These are phyloP conservation scores for Sympetrum striolatum DNA, from an alignment of 2,888 invertebrate genomes.

Conservation along the genomic window DNA sequence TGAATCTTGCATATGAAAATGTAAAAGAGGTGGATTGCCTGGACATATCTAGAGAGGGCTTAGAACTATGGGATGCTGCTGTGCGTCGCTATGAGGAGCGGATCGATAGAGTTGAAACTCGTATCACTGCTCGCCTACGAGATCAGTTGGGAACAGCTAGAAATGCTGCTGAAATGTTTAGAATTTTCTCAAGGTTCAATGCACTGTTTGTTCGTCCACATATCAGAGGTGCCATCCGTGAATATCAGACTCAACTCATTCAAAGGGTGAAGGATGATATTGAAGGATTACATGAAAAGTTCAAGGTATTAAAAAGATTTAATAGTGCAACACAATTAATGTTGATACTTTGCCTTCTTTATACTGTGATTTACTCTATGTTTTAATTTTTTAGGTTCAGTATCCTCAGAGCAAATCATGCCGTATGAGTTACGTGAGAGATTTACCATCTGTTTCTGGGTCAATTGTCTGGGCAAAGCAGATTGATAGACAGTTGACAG, in stretches of 20 bases:
- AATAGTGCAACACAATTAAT: background rate
- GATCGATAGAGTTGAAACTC: slow-evolving; percentile 96
- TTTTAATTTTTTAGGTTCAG: slow-evolving; percentile 71
- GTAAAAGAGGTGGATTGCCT: slow-evolving; percentile 98
- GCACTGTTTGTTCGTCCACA: slow-evolving; percentile 98
- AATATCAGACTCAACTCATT: slow-evolving; percentile 98
- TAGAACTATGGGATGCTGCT: slow-evolving; percentile 97
- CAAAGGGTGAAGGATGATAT: slow-evolving; percentile 99
- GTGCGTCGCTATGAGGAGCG: slow-evolving; percentile 96
- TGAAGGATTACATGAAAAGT: slow-evolving; percentile 96
- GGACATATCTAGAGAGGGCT: slow-evolving; percentile 95
- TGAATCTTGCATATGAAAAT: slow-evolving; percentile 95
- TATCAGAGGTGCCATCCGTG: slow-evolving; percentile 97
- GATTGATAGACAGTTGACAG: slow-evolving; percentile 96
- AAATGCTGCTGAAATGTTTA: slow-evolving; percentile 99
- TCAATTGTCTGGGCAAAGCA: slow-evolving; percentile 99
- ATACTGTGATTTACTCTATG: background rate
- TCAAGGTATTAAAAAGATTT: slow-evolving; percentile 72
- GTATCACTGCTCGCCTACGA: slow-evolving; percentile 95
- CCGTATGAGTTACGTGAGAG: slow-evolving; percentile 87
- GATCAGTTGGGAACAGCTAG: slow-evolving; percentile 98
- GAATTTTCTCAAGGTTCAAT: slow-evolving; percentile 97
- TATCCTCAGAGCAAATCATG: slow-evolving; percentile 95
- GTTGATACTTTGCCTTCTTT: background rate
- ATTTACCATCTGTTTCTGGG: slow-evolving; percentile 96